These are phyloP conservation scores for Heliconius hermathena DNA, from an alignment of 1,140 invertebrate genomes.

Conservation along the genomic window DNA sequence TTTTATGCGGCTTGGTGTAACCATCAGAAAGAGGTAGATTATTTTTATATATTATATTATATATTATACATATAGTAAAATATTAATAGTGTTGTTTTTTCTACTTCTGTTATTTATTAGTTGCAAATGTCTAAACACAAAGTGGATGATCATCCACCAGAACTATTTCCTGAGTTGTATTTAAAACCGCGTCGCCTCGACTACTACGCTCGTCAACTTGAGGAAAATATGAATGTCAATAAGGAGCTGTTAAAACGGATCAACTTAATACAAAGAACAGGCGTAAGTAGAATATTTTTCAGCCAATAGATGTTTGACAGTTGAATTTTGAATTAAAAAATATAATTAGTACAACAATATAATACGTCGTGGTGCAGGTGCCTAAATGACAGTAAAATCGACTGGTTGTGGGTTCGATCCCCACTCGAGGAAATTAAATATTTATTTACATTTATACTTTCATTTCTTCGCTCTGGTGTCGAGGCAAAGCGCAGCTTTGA, in stretches of 20 bases:
- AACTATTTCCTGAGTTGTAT: constrained; percentile 71
- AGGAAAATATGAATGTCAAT: constrained; percentile 73
- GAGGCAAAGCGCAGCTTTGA: too few species aligned
- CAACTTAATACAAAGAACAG: constrained; percentile 71
- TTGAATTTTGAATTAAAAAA: too few species aligned
- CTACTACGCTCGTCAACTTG: constrained; percentile 66
- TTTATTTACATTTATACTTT: too few species aligned
- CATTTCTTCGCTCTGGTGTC: too few species aligned
- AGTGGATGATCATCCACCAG: constrained; percentile 68
- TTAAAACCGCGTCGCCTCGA: constrained; percentile 70
- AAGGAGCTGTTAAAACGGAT: constrained; percentile 73
- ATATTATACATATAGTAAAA: background rate
- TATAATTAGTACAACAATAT: too few species aligned
- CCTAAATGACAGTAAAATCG: too few species aligned
- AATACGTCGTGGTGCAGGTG: too few species aligned
- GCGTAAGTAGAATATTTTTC: constrained; percentile 45
- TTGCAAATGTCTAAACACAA: constrained; percentile 62
- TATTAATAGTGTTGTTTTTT: background rate
- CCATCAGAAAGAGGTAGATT: constrained; percentile 70
- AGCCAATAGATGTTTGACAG: too few species aligned
- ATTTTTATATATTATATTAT: background rate
- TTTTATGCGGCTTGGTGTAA: constrained; percentile 73
- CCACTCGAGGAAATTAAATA: too few species aligned
- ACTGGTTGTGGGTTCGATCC: too few species aligned
- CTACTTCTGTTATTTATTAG: constrained; percentile 37